These are phyloP conservation scores for Gopherus evgoodei DNA, from an alignment of 2,113 vertebrate species.

Conservation along the genomic window DNA sequence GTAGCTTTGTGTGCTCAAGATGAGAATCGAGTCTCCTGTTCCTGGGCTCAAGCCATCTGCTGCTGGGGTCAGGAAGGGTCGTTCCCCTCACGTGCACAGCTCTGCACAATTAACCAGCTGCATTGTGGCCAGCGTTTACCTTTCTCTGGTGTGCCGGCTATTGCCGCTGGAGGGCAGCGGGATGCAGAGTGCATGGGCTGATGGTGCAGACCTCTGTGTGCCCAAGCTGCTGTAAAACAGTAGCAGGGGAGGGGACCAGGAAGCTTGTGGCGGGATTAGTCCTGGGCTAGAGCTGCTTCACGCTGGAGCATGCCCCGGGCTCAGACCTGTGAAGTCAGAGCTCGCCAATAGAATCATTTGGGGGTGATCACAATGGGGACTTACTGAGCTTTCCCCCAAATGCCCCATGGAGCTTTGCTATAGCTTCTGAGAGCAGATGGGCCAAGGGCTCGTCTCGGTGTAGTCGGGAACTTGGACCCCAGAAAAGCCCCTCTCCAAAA, in stretches of 20 bases:
- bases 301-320: neutral
- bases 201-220: no score
- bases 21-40: neutral
- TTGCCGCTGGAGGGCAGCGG: neutral
- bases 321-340: neutral
- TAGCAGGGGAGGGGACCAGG: neutral
- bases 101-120: neutral
- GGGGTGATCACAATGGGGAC: neutral
- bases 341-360: neutral
- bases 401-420: neutral
- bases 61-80: neutral
- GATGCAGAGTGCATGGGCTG: accelerated
- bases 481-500: neutral
- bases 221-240: no score
- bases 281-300: neutral
- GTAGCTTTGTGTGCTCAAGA: neutral
- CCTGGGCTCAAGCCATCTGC: accelerated
- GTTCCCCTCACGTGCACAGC: accelerated
- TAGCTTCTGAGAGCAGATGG: neutral
- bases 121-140: accelerated
- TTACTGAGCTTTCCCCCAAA: neutral
- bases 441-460: neutral
- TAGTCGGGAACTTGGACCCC: neutral
- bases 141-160: neutral
- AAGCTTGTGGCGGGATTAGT: neutral